A percentile compares a stretch with the other conserved stretches of the same genome.
phyloP scores from a whole-genome alignment of 2,113 vertebrate species.

The Holacanthus passer region DNA sequence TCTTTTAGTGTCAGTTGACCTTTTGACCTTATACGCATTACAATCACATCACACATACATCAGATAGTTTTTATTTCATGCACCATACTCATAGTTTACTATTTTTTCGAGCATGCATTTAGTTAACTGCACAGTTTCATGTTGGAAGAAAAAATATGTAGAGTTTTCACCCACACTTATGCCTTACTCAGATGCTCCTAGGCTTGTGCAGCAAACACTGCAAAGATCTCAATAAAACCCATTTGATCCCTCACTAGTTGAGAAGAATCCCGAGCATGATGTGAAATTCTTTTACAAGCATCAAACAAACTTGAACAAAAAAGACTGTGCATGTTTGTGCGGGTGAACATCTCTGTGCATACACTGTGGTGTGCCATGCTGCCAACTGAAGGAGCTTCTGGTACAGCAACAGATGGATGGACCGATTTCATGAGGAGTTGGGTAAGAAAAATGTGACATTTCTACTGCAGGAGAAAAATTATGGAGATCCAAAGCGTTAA shows the following conservation, averaged over 20 bases:
- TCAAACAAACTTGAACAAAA: not conserved
- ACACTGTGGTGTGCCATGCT: not conserved
- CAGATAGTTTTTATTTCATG: too few species aligned
- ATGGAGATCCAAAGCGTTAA: not conserved
- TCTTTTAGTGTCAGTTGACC: too few species aligned
- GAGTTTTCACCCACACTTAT: not conserved
- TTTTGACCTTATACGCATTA: too few species aligned
- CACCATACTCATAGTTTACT: too few species aligned
- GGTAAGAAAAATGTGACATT: not conserved
- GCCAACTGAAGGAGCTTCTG: not conserved
- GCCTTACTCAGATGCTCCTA: not conserved
- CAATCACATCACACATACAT: too few species aligned
- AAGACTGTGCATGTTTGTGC: not conserved
- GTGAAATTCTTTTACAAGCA: not conserved
- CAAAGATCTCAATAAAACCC: not conserved
- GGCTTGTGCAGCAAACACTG: not conserved
- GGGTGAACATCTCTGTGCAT: not conserved
- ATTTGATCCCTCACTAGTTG: not conserved
- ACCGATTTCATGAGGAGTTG: not conserved
- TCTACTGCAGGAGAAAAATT: too few species aligned
- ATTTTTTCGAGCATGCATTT: too few species aligned
- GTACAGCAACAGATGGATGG: not conserved
- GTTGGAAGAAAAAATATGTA: not conserved
- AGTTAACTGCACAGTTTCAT: not conserved
- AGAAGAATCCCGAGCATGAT: not conserved